Conservation (phyloP, 2,888 invertebrate genomes). For the Hesperia comma region DNA sequence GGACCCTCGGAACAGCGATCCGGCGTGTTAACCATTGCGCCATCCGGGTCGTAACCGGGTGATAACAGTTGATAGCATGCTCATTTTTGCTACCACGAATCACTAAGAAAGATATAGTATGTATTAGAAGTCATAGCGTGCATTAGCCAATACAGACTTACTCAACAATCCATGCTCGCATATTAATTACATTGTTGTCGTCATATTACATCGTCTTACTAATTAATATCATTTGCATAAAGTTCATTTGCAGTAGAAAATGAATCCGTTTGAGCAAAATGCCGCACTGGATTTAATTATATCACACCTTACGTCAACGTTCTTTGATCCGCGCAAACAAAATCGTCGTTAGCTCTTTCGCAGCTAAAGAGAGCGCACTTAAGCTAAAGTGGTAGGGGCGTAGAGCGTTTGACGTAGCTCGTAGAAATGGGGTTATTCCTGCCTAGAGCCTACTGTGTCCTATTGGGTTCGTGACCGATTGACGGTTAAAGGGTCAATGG, state of each 20-base stretch:
- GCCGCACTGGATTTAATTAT: slow-evolving; percentile 17
- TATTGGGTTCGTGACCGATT: slow-evolving; percentile 5
- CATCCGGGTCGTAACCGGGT: too few species aligned
- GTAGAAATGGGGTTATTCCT: slow-evolving; percentile 17
- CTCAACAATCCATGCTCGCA: too few species aligned
- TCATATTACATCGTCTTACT: too few species aligned
- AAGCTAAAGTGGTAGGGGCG: slow-evolving; percentile 18
- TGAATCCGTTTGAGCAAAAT: background rate
- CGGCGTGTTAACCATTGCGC: too few species aligned
- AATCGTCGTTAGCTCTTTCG: slow-evolving; percentile 16
- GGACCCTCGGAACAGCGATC: too few species aligned
- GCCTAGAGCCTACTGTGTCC: background rate
- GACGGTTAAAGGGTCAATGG: slow-evolving; percentile 2
- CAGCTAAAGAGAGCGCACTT: slow-evolving; percentile 18
- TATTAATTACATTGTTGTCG: too few species aligned
- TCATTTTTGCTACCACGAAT: too few species aligned
- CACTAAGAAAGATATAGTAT: too few species aligned
- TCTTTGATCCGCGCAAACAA: slow-evolving; percentile 20
- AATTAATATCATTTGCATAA: too few species aligned
- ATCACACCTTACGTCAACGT: slow-evolving; percentile 26
- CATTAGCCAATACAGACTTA: too few species aligned
- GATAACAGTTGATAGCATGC: too few species aligned
- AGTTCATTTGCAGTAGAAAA: background rate
- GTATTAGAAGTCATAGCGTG: too few species aligned
- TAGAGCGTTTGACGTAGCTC: slow-evolving; percentile 10